Base-by-base conservation (phyloP, 2,113 vertebrate genomes). In the Anseranas semipalmata region DNA sequence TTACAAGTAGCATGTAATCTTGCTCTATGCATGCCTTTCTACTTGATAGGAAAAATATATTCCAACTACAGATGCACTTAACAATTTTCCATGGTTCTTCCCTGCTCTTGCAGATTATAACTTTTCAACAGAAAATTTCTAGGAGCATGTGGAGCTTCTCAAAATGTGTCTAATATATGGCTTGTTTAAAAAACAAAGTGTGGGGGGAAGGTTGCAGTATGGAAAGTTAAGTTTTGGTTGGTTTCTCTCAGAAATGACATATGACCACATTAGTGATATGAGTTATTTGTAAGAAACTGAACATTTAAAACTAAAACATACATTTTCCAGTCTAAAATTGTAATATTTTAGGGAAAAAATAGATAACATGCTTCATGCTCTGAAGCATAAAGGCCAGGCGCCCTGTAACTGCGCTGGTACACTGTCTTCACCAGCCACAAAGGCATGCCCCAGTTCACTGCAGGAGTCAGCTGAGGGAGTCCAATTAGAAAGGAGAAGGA, bases 201-300 rank as follows among this genome's bases (percentile, higher is more conserved):
- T 2, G 7, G 5, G 15, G 17, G 9, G 4, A 9, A n/a, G 10
- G 27, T 66, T 37, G 8, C 21, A 65, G 21, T 65, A 43, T 0
- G 4, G 46, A 81, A 92, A 81, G 14, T 24, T 59, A 76, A 50
- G 6, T 2, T 80, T 94, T 73, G 81, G 14, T 53, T 74, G 19
- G 18, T 81, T 90, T 90, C 92, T 84, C 25, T 63, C 27, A 4
- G 2, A 81, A 67, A 77, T 53, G 0, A 16, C 25, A 43, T 14
- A 7, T 22, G 30, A 66, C 6, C 21, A 59, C 20, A 21, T 39
- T 65, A 21, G 14, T 2, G 4, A 3, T 74, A 4, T 52, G 17
- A 10, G 15, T 74, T 90, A 55, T n/a, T 94, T 71, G 37, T 84
- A 75, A 86, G 22, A 83, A 84, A 67, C 17, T 11, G 63, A 88